Base-by-base conservation (phyloP, 2,888 invertebrate species). In the Aproaerema taeniolella region DNA sequence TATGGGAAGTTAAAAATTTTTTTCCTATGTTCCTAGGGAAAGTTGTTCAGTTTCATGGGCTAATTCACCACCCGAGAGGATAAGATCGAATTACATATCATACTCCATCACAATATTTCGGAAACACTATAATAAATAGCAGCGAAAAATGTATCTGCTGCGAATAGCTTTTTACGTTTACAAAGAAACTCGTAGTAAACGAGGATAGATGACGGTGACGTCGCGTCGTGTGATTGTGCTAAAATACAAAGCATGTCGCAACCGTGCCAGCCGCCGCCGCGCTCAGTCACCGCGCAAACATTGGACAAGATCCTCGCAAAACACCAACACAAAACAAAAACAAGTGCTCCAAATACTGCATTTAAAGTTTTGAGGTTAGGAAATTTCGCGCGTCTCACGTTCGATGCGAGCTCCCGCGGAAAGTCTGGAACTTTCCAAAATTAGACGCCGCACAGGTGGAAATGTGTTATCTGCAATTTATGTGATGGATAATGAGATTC, bases 221-320 rank as follows among this genome's bases (percentile, higher is more conserved):
- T 49, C 46, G n/a, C n/a, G 45, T 37, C 42, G 45, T 37, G 45
- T 53, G 67, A 72, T 67, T 66, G 65, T 64, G 60, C 60, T 58
- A 49, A 61, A 57, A 48, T 67, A 77, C 73, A 75, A 79, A 73
- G 61, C 65, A 55, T 58, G 61, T 46, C 42, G 41, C 57, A 49
- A 46, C 55, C 52, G 70, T 69, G 78, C 76, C 80, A 76, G 67
- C 65, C 61, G 65, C 61, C 61, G 66, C n/a, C 61, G 38, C 42
- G 53, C 47, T 74, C 77, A 78, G 76, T 79, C 61, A 54, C 49
- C 64, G 45, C 50, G 64, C 61, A 67, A 74, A 68, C 78, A 70
- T 59, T 65, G 47, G 57, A 69, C 67, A 75, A 76, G 70, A 66
- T 60, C 58, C n/a, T 57, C 60, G 55, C 40, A 30, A 26, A 50